These are phyloP conservation scores for Paracyclopina nana DNA, from an alignment of 1,140 invertebrate species.

Conservation along the genomic window DNA sequence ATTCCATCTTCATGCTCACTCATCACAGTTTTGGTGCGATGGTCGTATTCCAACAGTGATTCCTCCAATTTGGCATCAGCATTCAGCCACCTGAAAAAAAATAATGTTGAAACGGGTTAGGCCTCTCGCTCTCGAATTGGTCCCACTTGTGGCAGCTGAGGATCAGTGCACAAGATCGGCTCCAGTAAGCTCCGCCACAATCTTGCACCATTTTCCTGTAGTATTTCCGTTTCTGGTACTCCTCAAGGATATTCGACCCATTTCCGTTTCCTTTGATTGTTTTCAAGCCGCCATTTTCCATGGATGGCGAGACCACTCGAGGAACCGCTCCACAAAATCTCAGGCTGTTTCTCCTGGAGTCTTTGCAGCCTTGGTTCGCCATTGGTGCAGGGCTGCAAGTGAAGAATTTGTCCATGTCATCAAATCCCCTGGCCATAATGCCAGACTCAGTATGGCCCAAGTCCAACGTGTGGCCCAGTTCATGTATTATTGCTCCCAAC, in stretches of 20 bases:
- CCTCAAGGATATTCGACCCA: neutral
- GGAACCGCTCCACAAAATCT: neutral
- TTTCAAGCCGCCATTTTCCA: too few species aligned
- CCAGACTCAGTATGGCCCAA: constrained; percentile 70
- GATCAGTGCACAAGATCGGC: constrained; percentile 6
- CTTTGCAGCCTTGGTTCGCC: neutral
- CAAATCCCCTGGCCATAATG: constrained; percentile 85
- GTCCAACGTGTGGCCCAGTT: constrained; percentile 83
- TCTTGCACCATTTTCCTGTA: neutral
- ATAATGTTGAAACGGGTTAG: neutral
- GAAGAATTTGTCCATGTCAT: constrained; percentile 55
- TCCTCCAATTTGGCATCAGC: neutral
- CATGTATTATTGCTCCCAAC: constrained; percentile 77
- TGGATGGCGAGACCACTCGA: neutral
- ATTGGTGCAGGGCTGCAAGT: constrained; percentile 22
- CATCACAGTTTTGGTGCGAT: too few species aligned
- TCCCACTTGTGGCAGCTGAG: constrained; percentile 1
- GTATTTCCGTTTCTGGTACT: constrained; percentile 3
- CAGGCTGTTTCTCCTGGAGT: neutral
- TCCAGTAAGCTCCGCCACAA: constrained; percentile 10
- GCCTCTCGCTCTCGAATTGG: neutral
- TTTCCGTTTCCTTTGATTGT: neutral
- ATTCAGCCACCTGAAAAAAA: constrained; percentile 1
- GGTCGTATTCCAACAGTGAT: too few species aligned
- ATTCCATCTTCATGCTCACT: too few species aligned